phyloP scores from a whole-genome alignment of 2,888 invertebrate species.

The Hirtodrosophila duncani region DNA sequence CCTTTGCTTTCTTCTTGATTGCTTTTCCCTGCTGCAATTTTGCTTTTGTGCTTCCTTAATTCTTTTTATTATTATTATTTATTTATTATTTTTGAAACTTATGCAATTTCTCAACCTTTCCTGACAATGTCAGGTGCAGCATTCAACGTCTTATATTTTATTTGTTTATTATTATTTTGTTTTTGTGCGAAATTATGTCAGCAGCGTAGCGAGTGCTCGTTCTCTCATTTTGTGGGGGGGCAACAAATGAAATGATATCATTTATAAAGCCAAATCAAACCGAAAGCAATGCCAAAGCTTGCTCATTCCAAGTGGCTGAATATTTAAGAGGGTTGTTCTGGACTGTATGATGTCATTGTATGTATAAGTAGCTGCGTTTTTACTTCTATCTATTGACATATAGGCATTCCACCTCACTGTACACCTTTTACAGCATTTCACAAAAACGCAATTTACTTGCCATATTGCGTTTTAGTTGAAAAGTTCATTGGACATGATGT shows the following conservation, averaged over 20 bases:
- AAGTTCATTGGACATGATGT: too few species aligned
- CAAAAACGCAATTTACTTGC: conserved; percentile 8
- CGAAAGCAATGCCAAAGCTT: too few species aligned
- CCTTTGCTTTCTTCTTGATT: not conserved
- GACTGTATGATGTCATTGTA: conserved; percentile 56
- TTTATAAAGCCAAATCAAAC: too few species aligned
- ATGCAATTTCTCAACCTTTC: conserved; percentile 50
- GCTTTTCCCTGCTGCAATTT: not conserved
- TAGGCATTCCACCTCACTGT: conserved; percentile 19
- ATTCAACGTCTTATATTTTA: too few species aligned
- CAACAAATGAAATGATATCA: conserved; percentile 66
- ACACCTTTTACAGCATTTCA: conserved; percentile 4
- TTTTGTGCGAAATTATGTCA: conserved; percentile 54
- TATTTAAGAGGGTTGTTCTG: too few species aligned
- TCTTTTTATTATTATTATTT: conserved; percentile 21
- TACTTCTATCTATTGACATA: too few species aligned
- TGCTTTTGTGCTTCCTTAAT: conserved; percentile 9
- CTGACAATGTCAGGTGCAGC: conserved; percentile 71
- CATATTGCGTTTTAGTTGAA: conserved; percentile 19
- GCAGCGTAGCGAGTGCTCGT: too few species aligned
- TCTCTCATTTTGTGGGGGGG: conserved; percentile 1
- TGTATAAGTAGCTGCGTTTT: too few species aligned
- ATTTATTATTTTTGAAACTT: conserved; percentile 42
- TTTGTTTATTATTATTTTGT: conserved; percentile 26
- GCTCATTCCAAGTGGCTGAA: conserved; percentile 57